Conservation (phyloP, 2,113 vertebrate species). For the Psammodynastes pulverulentus region DNA sequence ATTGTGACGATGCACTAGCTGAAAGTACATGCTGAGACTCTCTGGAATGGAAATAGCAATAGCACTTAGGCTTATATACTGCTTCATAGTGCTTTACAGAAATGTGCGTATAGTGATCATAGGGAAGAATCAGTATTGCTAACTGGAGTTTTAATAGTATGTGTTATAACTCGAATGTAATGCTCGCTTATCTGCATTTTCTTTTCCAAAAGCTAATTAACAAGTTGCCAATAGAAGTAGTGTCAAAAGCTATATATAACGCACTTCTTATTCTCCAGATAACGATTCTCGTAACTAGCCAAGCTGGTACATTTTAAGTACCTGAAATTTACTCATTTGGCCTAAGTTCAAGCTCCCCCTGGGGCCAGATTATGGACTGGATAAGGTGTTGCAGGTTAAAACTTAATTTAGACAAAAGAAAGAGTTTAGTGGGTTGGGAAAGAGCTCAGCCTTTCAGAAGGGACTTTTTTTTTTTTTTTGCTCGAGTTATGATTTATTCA, state of each 20-base stretch:
- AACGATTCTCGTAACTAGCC: constrained; percentile 41
- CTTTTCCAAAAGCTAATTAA: neutral
- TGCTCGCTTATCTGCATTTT: neutral
- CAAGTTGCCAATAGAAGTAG: neutral
- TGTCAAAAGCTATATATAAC: constrained; percentile 15
- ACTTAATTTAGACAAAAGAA: neutral
- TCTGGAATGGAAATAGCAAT: neutral
- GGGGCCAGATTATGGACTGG: neutral
- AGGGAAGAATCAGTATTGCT: neutral
- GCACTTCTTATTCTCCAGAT: constrained; percentile 36
- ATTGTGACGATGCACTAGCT: neutral
- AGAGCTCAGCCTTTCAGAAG: neutral
- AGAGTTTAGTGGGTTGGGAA: neutral
- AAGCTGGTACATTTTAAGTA: constrained; percentile 55
- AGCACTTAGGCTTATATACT: neutral
- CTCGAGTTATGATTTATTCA: neutral
- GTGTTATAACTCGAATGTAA: rapidly evolving
- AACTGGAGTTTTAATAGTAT: neutral
- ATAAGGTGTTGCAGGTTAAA: neutral
- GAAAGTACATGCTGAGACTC: neutral
- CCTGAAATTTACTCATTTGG: constrained; percentile 50
- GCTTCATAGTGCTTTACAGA: neutral
- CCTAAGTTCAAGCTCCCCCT: neutral
- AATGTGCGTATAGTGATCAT: neutral
- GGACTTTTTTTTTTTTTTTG: neutral